These are phyloP conservation scores for Solen grandis DNA, from an alignment of 1,140 invertebrate species.

Conservation along the genomic window DNA sequence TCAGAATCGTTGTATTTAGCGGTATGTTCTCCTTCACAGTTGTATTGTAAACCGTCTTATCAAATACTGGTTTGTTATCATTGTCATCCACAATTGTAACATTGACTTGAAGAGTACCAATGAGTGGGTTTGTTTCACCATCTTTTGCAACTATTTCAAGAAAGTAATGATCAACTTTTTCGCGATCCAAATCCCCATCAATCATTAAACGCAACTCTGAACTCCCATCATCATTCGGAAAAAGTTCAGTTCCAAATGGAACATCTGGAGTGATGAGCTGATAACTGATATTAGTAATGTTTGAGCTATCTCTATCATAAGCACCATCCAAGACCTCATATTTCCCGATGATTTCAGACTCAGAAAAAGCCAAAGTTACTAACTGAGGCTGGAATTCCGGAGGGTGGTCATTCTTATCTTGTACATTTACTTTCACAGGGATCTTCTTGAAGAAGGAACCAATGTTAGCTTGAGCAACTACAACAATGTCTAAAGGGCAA, in stretches of 20 bases:
- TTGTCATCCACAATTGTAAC: slow-evolving; percentile 66
- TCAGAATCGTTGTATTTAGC: slow-evolving; percentile 57
- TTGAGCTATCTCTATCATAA: slow-evolving; percentile 91
- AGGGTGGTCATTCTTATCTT: slow-evolving; percentile 92
- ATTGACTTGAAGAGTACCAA: slow-evolving; percentile 86
- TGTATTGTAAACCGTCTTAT: slow-evolving; percentile 69
- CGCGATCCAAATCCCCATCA: slow-evolving; percentile 91
- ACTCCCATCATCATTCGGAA: slow-evolving; percentile 87
- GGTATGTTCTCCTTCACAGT: slow-evolving; percentile 59
- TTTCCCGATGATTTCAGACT: slow-evolving; percentile 57
- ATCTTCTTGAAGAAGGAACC: slow-evolving; percentile 61
- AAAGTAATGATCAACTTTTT: slow-evolving; percentile 90
- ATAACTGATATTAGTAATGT: slow-evolving; percentile 85
- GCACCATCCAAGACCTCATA: slow-evolving; percentile 74
- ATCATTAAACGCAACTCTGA: slow-evolving; percentile 78
- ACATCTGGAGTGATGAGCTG: slow-evolving; percentile 84
- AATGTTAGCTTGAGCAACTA: slow-evolving; percentile 57
- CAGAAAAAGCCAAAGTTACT: slow-evolving; percentile 55
- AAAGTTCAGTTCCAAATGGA: slow-evolving; percentile 86
- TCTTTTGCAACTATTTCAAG: slow-evolving; percentile 93
- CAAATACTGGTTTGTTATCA: slow-evolving; percentile 87
- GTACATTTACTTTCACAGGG: slow-evolving; percentile 92
- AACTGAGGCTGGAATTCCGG: slow-evolving; percentile 84
- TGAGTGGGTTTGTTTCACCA: slow-evolving; percentile 86
- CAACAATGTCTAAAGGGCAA: slow-evolving; percentile 56